phyloP scores from a whole-genome alignment of 2,888 invertebrate genomes.

The Meteorus cinctellus region DNA sequence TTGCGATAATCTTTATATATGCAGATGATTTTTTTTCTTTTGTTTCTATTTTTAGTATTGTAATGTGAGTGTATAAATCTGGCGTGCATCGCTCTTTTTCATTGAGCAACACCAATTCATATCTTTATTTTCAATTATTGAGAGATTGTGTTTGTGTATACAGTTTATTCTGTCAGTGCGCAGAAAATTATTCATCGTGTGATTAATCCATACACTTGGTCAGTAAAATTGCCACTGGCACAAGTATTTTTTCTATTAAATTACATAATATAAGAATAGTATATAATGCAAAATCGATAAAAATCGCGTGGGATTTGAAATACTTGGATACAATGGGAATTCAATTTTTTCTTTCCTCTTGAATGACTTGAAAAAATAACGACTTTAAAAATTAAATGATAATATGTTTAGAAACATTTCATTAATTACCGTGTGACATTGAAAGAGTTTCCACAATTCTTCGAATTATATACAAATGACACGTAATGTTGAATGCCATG shows the following conservation, averaged over 20 bases:
- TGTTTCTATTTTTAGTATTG: background rate
- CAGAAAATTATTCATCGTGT: background rate
- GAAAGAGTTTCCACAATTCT: conserved; percentile 7
- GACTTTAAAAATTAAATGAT: background rate
- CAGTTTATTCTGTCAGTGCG: background rate
- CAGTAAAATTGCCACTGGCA: background rate
- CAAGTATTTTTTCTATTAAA: background rate
- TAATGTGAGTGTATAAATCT: background rate
- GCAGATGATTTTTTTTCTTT: background rate
- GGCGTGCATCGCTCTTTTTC: conserved; percentile 42
- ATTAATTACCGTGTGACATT: conserved; percentile 6
- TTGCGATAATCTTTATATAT: background rate
- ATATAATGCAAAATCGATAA: background rate
- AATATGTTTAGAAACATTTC: background rate
- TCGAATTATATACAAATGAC: background rate
- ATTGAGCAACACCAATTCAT: conserved; percentile 44
- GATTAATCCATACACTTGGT: background rate
- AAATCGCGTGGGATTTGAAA: background rate
- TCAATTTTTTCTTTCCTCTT: background rate
- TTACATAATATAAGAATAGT: background rate
- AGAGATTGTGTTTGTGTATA: background rate
- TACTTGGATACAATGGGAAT: background rate
- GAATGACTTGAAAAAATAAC: background rate
- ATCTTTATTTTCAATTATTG: conserved; percentile 1
- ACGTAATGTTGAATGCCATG: background rate